phyloP scores from a whole-genome alignment of 2,797 vertebrate species.

The Lagodon rhomboides region DNA sequence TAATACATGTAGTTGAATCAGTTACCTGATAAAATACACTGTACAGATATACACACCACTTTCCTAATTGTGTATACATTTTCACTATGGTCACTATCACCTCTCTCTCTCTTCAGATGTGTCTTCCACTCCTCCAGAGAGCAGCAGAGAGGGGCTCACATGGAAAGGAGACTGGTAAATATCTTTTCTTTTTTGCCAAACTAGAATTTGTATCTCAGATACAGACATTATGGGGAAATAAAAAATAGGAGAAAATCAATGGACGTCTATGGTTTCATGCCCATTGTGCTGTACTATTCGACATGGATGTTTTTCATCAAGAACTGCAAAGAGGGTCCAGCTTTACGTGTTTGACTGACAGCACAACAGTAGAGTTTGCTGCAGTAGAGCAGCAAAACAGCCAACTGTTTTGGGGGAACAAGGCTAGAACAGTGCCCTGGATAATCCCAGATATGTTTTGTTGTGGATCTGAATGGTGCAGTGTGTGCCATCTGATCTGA shows the following conservation, averaged over 20 bases:
- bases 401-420: neutral
- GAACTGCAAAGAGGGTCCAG: neutral
- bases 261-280: no score
- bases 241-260: neutral
- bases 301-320: neutral
- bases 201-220: neutral
- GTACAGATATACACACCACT: neutral
- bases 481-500: no score
- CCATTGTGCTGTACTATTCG: neutral
- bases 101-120: constrained; percentile 64
- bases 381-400: neutral
- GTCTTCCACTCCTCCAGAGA: constrained; percentile 81
- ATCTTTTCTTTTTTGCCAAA: neutral
- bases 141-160: constrained; percentile 60
- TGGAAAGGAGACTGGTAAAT: constrained; percentile 27
- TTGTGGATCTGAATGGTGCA: neutral
- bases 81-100: neutral
- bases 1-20: neutral
- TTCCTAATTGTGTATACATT: neutral
- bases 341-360: neutral
- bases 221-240: neutral
- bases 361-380: neutral
- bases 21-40: no score
- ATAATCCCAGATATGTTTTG: neutral
- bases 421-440: neutral